Conservation (phyloP, 2,797 vertebrate genomes). For the Phyllotis vaccarum region DNA sequence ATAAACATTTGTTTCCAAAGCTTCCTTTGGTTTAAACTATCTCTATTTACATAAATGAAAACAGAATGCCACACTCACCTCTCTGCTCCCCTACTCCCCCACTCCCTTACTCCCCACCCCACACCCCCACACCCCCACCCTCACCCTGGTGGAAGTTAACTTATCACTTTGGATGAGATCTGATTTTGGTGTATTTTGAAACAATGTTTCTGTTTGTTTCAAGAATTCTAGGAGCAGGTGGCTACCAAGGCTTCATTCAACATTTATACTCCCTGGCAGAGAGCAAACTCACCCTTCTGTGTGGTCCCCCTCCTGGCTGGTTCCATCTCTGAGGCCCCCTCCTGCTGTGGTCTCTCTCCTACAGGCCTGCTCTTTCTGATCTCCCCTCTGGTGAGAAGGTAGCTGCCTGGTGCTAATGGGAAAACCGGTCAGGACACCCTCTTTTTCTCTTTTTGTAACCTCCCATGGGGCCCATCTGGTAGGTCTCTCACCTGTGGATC, state of each 20-base stretch:
- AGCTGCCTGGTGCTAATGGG: background rate
- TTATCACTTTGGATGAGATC: conserved; percentile 14
- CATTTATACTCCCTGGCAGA: background rate
- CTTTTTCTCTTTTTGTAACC: background rate
- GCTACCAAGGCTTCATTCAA: conserved; percentile 19
- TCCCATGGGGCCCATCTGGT: background rate
- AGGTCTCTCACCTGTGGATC: background rate
- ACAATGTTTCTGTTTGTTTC: conserved; percentile 1
- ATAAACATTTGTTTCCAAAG: conserved; percentile 34
- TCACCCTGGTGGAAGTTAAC: background rate
- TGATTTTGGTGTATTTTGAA: conserved; percentile 55
- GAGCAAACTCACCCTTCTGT: background rate
- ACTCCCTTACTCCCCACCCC: background rate
- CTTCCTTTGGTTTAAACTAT: conserved; percentile 33
- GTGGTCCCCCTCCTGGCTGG: background rate
- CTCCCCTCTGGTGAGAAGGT: background rate
- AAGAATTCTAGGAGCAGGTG: background rate
- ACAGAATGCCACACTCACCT: conserved; percentile 21
- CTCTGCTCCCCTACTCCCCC: background rate
- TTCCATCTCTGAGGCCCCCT: background rate
- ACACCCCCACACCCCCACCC: background rate
- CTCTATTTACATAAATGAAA: conserved; percentile 33
- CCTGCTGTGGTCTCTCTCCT: background rate
- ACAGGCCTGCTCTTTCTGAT: background rate
- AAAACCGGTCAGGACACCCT: background rate